These are phyloP conservation scores for Chanos chanos DNA, from an alignment of 2,797 vertebrate species.

Conservation along the genomic window DNA sequence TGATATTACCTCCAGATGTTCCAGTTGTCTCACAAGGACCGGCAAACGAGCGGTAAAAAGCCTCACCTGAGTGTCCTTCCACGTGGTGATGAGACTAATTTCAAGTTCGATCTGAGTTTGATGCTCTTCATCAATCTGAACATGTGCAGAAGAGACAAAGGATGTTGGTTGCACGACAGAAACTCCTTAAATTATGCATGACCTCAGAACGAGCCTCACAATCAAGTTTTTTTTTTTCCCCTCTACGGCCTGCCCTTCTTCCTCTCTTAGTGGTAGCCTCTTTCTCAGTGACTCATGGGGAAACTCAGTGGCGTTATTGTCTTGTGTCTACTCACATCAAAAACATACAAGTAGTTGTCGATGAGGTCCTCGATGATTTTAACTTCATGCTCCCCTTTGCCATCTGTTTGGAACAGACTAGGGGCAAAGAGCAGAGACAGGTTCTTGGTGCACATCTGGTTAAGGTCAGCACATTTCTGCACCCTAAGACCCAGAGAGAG, in stretches of 20 bases:
- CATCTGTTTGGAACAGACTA: constrained; percentile 95
- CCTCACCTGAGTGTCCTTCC: constrained; percentile 95
- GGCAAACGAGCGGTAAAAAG: no score
- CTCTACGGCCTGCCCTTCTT: no score
- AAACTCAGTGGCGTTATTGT: neutral
- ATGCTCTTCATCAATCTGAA: constrained; percentile 92
- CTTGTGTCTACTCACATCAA: constrained; percentile 75
- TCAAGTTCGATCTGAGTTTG: constrained; percentile 95
- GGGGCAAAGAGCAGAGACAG: constrained; percentile 92
- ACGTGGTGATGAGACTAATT: constrained; percentile 92
- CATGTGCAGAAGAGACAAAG: neutral
- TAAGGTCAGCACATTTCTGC: constrained; percentile 91
- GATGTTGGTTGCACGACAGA: no score
- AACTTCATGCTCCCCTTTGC: constrained; percentile 92
- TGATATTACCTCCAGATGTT: neutral
- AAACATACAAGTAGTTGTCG: constrained; percentile 86
- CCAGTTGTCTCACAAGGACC: no score
- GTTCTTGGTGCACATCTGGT: constrained; percentile 98
- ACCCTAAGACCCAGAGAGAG: constrained; percentile 68
- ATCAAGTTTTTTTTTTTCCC: no score
- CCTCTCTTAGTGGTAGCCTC: no score
- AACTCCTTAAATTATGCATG: no score
- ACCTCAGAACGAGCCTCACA: no score
- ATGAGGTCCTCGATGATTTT: constrained; percentile 94
- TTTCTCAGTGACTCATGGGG: no score